A percentile compares a stretch with the other conserved stretches of the same genome.
phyloP scores from a whole-genome alignment of 1,140 invertebrate genomes.

The Eubasilissa regina region DNA sequence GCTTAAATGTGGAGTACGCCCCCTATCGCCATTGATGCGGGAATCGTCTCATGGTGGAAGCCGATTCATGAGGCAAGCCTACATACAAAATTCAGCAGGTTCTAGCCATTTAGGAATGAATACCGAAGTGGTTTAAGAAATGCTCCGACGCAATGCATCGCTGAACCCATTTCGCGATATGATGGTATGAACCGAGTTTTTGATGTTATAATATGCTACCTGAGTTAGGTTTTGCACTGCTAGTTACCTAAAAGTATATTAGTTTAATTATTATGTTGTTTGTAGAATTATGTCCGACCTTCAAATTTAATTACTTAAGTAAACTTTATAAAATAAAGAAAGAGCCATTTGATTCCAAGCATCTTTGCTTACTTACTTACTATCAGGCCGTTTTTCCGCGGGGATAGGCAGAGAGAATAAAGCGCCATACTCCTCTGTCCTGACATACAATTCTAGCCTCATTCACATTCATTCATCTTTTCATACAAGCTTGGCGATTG shows the following conservation, averaged over 20 bases:
- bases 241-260: background rate
- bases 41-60: constrained; percentile 31
- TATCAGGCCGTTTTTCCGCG: too few relatives aligned
- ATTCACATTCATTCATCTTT: too few relatives aligned
- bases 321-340: too few relatives aligned
- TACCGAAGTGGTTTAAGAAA: constrained; percentile 39
- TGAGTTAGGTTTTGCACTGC: constrained; percentile 18
- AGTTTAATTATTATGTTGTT: background rate
- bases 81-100: constrained; percentile 36
- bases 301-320: too few relatives aligned
- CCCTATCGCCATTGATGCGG: constrained; percentile 27
- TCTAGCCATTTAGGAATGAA: constrained; percentile 38
- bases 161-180: background rate
- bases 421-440: too few relatives aligned
- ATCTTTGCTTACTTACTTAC: too few relatives aligned
- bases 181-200: background rate
- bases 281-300: too few relatives aligned
- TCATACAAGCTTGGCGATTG: too few relatives aligned
- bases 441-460: too few relatives aligned
- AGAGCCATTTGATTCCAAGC: too few relatives aligned
- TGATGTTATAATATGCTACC: constrained; percentile 9
- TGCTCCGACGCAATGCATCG: constrained; percentile 1
- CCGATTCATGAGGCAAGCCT: constrained; percentile 30
- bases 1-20: constrained; percentile 23
- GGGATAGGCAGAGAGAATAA: too few relatives aligned